These are phyloP conservation scores for Dicaeum eximium DNA, from an alignment of 2,113 vertebrate species.

Conservation along the genomic window DNA sequence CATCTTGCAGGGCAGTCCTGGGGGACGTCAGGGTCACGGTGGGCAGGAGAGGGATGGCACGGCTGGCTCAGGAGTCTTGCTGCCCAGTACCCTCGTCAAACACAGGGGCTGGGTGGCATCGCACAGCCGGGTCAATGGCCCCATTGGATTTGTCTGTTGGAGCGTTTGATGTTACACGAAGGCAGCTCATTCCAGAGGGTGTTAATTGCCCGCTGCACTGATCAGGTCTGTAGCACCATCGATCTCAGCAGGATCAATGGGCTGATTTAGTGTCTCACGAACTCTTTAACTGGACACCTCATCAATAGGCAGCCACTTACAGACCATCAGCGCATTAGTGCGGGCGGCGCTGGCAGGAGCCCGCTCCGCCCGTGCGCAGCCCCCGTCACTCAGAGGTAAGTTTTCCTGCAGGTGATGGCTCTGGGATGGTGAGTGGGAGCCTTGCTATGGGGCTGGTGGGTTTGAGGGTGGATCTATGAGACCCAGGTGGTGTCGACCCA, in stretches of 20 bases:
- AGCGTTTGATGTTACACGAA: constrained; percentile 71
- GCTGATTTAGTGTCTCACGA: constrained; percentile 85
- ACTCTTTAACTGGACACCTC: constrained; percentile 83
- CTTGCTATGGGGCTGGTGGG: not conserved
- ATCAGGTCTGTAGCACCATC: constrained; percentile 78
- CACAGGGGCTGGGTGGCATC: not conserved
- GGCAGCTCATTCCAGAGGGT: constrained; percentile 67
- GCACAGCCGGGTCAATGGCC: not conserved
- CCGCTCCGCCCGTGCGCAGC: not conserved
- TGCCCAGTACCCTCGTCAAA: fast-evolving
- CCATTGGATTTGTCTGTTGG: constrained; percentile 71
- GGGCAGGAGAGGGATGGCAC: not conserved
- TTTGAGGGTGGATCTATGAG: fast-evolving
- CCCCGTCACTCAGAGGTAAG: constrained; percentile 25
- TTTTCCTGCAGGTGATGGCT: constrained; percentile 46
- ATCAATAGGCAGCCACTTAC: constrained; percentile 81
- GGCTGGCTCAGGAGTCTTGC: not conserved
- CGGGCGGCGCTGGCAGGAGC: not conserved
- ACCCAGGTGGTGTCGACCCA: fast-evolving
- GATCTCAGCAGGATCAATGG: constrained; percentile 82
- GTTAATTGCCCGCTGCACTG: constrained; percentile 75
- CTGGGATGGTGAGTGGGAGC: not conserved
- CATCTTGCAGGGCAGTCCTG: not conserved
- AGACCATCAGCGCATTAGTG: constrained; percentile 57
- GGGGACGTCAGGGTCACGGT: fast-evolving